phyloP scores from a whole-genome alignment of 2,113 vertebrate genomes.

The Xyrauchen texanus region DNA sequence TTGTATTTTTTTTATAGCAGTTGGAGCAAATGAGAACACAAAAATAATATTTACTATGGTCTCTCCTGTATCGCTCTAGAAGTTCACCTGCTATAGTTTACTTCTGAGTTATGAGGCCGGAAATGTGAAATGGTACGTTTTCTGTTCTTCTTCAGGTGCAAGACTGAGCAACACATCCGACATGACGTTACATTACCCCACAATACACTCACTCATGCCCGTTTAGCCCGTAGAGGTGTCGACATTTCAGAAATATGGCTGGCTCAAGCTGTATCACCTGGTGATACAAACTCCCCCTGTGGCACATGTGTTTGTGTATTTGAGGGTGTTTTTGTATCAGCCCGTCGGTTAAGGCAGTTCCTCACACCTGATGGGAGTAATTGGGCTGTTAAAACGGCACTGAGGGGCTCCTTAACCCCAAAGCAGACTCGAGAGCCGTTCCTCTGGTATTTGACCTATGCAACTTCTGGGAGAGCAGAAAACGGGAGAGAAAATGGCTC shows the following conservation, averaged over 20 bases:
- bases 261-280: slow-evolving; percentile 12
- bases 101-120: no score
- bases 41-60: no score
- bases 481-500: slow-evolving; percentile 52
- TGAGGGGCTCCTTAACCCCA: slow-evolving; percentile 38
- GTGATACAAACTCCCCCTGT: neutral
- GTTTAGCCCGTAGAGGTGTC: neutral
- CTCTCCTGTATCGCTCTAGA: no score
- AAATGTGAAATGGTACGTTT: neutral
- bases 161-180: neutral
- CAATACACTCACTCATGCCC: neutral
- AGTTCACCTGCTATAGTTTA: no score
- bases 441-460: slow-evolving; percentile 26
- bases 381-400: slow-evolving; percentile 33
- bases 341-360: no score
- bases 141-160: neutral
- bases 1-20: no score
- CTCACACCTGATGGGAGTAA: slow-evolving; percentile 44
- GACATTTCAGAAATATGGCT: neutral
- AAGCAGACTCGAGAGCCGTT: slow-evolving; percentile 22
- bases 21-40: no score
- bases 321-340: neutral
- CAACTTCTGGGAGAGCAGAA: slow-evolving; percentile 43
- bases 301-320: no score
- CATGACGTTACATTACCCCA: no score